phyloP scores from a whole-genome alignment of 2,113 vertebrate species.

The Grammomys surdaster region DNA sequence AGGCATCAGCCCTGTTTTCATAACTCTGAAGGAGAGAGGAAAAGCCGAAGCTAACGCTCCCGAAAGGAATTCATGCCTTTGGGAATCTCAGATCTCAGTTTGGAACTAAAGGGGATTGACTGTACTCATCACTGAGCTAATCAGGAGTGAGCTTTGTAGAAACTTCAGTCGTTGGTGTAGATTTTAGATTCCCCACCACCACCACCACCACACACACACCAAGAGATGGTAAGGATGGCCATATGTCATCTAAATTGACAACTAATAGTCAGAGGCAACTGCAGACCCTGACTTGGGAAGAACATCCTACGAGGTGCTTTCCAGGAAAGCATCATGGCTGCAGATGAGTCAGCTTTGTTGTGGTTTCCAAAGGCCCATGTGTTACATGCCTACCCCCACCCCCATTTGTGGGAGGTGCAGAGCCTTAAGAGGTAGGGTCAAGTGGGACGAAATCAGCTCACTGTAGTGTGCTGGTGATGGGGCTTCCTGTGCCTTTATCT shows the following conservation, averaged over 20 bases:
- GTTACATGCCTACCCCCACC: neutral
- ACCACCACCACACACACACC: neutral
- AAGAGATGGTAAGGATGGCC: neutral
- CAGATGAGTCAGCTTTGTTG: neutral
- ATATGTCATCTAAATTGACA: neutral
- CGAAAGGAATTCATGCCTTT: conserved; percentile 40
- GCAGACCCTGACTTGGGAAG: neutral
- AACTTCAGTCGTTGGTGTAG: neutral
- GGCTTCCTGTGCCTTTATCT: neutral
- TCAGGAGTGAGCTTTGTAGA: neutral
- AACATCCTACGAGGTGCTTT: neutral
- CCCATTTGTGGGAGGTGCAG: neutral
- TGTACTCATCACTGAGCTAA: neutral
- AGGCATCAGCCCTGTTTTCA: neutral
- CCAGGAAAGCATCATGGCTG: neutral
- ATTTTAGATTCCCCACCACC: neutral
- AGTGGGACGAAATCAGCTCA: neutral
- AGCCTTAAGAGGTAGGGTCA: neutral
- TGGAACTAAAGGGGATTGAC: conserved; percentile 27
- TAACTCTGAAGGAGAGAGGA: conserved; percentile 43
- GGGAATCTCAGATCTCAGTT: conserved; percentile 29
- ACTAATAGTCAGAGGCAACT: neutral
- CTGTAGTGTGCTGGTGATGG: neutral
- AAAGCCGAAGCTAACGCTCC: conserved; percentile 25
- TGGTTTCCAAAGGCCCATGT: neutral